Percentiles rank a stretch among this genome's conserved stretches.
phyloP scores from a whole-genome alignment of 2,113 vertebrate genomes.

The Amazona guildingii region DNA sequence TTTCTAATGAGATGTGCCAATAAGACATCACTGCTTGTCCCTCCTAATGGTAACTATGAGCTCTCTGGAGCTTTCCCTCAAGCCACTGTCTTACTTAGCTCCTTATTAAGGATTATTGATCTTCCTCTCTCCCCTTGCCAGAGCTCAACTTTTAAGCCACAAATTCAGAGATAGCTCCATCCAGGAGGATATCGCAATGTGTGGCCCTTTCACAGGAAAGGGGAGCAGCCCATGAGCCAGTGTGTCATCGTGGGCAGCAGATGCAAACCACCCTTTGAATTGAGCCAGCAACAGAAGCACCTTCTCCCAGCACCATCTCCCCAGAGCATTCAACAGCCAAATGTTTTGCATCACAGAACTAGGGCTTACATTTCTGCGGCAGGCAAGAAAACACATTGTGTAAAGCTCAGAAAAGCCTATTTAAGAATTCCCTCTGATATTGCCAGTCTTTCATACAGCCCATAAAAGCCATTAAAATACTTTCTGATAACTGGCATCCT shows the following conservation, averaged over 20 bases:
- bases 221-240: neutral
- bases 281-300: neutral
- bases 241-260: neutral
- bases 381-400: neutral
- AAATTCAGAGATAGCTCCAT: neutral
- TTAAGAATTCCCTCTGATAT: slow-evolving; percentile 63
- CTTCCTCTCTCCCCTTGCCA: neutral
- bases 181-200: neutral
- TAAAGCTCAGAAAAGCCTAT: neutral
- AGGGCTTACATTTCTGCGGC: neutral
- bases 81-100: slow-evolving; percentile 17
- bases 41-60: neutral
- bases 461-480: slow-evolving; percentile 42
- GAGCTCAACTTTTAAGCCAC: neutral
- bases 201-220: neutral
- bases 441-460: neutral
- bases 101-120: slow-evolving; percentile 1
- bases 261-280: neutral
- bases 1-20: slow-evolving; percentile 54
- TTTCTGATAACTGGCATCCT: slow-evolving; percentile 23
- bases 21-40: slow-evolving; percentile 6
- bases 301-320: neutral
- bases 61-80: slow-evolving; percentile 21
- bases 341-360: neutral
- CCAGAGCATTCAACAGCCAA: neutral